Evolutionary conservation across 2,113 vertebrate genomes (phyloP), one percentile per base, ranked within the genome.

Genomic region (Ailuropoda melanoleuca): DNA sequence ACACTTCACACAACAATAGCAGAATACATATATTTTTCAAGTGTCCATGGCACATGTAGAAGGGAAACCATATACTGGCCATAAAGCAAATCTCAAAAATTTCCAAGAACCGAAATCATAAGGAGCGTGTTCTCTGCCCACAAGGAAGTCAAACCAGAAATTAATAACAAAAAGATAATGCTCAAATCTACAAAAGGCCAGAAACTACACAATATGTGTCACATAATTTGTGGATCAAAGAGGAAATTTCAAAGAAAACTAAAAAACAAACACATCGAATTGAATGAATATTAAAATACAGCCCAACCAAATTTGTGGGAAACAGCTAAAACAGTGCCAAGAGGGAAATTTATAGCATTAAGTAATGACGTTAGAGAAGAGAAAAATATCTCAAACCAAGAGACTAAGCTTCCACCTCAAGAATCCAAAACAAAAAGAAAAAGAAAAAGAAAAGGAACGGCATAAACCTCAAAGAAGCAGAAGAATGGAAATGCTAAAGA

Each of bases 121-220:
- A 77, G 6, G 39, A 78, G 31, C 55, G 3, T 58, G 3, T 37
- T 81, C 48, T 75, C 13, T 21, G 11, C 11, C 34, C 10, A 66
- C 21, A 77, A 74, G 8, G 19, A 94, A 95, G 74, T 90, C 37
- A 95, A 78, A 85, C n/a, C 75, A 85, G 66, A 95, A 96, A 55
- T 64, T 21, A 58, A 13, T 21, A 68, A 68, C 29, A 39, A 31
- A 70, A 80, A 78, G 64, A 53, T 23, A 84, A 70, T 11, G 81
- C 62, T 46, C 87, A 82, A 77, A 50, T 87, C n/a, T 83, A 37
- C 17, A 34, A 78, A 66, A 13, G 66, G 3, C 60, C 80, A 17
- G 19, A 87, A 56, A 83, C n/a, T 39, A 81, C 86, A 34, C 48
- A 55, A 70, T 6, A 9, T 0, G 37, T 19, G 55, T 53, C 17